A percentile compares a stretch with the other conserved stretches of the same genome.
These are phyloP conservation scores for Athalia rosae DNA, from an alignment of 2,888 invertebrate species.

Conservation along the genomic window DNA sequence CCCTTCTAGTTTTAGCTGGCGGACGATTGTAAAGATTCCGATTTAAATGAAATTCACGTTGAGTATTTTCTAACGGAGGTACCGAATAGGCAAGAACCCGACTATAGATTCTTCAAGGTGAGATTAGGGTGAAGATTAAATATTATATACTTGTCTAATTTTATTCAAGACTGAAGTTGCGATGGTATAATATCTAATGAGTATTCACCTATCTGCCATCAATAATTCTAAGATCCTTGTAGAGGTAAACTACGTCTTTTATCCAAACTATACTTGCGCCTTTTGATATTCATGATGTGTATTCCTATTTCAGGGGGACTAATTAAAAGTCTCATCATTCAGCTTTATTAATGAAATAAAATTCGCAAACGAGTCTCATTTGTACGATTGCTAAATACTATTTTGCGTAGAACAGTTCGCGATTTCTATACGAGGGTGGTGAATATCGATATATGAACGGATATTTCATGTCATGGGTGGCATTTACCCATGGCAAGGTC, in stretches of 20 bases:
- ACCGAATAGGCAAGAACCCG: neutral
- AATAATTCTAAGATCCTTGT: too few relatives aligned
- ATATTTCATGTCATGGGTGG: slow-evolving; percentile 20
- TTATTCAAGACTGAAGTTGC: neutral
- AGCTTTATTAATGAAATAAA: too few relatives aligned
- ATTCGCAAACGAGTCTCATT: neutral
- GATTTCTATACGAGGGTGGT: neutral
- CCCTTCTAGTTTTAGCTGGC: neutral
- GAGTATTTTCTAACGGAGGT: slow-evolving; percentile 14
- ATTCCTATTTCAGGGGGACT: too few relatives aligned
- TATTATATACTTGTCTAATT: neutral
- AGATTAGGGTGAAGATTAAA: neutral
- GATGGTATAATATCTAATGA: too few relatives aligned
- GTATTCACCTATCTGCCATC: too few relatives aligned
- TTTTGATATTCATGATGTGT: too few relatives aligned
- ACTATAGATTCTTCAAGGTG: neutral
- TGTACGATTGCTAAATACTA: neutral
- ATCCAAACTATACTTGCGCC: too few relatives aligned
- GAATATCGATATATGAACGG: neutral
- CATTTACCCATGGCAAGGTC: slow-evolving; percentile 29
- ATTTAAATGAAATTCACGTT: slow-evolving; percentile 30
- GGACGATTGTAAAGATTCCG: slow-evolving; percentile 29
- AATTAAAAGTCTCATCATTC: too few relatives aligned
- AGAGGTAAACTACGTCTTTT: too few relatives aligned
- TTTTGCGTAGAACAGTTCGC: neutral